phyloP scores from a whole-genome alignment of 2,113 vertebrate genomes.

The Rhegmatorhina hoffmannsi region DNA sequence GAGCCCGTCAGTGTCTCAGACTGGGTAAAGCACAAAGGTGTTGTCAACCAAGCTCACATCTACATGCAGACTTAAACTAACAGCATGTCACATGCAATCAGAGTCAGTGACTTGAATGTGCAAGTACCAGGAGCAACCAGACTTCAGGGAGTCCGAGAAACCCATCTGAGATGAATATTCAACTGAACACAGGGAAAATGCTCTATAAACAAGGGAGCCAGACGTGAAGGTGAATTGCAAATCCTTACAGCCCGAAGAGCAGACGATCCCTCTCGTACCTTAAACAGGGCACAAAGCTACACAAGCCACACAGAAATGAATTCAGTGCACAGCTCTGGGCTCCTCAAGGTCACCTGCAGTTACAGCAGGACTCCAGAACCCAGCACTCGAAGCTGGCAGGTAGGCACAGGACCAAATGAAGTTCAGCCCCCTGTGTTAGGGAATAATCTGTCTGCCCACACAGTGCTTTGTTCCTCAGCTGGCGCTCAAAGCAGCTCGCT shows the following conservation, averaged over 20 bases:
- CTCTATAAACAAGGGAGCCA: background rate
- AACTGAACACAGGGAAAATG: background rate
- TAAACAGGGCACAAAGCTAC: background rate
- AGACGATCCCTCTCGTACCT: background rate
- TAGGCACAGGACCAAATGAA: background rate
- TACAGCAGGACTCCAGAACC: background rate
- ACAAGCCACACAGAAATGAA: background rate
- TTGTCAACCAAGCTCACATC: conserved; percentile 15
- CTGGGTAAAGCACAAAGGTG: background rate
- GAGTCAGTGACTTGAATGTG: background rate
- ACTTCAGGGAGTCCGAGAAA: background rate
- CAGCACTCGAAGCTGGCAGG: background rate
- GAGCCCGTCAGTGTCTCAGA: background rate
- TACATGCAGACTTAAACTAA: background rate
- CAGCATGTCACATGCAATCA: background rate
- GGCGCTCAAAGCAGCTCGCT: background rate
- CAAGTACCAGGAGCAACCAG: background rate
- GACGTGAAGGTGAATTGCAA: background rate
- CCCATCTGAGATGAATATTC: background rate
- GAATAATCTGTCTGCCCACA: conserved; percentile 7
- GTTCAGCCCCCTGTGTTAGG: background rate
- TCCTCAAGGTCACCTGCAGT: background rate
- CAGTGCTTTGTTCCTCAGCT: background rate
- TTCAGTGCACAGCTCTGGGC: background rate
- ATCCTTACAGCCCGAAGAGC: background rate